Evolutionary conservation across 2,113 vertebrate genomes (phyloP).

Genomic region (Poeciliopsis occidentalis): DNA sequence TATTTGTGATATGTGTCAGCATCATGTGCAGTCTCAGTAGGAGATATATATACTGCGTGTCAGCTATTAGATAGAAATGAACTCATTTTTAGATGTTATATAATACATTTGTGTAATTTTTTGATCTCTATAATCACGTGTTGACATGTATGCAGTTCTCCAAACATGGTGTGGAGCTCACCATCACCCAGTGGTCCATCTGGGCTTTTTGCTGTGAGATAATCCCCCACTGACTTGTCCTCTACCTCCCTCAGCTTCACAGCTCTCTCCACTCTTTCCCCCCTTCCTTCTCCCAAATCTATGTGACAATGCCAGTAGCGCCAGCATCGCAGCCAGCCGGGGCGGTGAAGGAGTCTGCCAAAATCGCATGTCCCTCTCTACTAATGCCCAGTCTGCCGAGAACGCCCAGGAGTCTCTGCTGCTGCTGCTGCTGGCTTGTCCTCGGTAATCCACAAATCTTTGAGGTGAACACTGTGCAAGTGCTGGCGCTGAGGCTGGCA

Average conservation of each 20-base stretch:
- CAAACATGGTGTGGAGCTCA: constrained; percentile 47
- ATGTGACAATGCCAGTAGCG: constrained; percentile 43
- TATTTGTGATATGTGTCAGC: constrained; percentile 44
- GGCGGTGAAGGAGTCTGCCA: constrained; percentile 57
- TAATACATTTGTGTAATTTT: constrained; percentile 28
- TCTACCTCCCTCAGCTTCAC: constrained; percentile 58
- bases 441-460: constrained; percentile 64
- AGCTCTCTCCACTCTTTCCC: constrained; percentile 23
- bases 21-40: constrained; percentile 29
- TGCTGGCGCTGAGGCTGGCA: constrained; percentile 39
- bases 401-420: constrained; percentile 52
- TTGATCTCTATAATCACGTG: neutral
- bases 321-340: constrained; percentile 50
- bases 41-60: constrained; percentile 11
- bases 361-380: constrained; percentile 64
- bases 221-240: constrained; percentile 66
- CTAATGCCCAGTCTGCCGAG: constrained; percentile 66
- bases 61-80: constrained; percentile 24
- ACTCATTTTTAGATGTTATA: constrained; percentile 19
- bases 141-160: constrained; percentile 12
- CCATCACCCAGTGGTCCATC: constrained; percentile 67
- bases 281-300: constrained; percentile 42
- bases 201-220: constrained; percentile 67
- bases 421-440: constrained; percentile 58
- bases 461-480: constrained; percentile 48